Percentiles rank a stretch among this genome's conserved stretches.
phyloP scores from a whole-genome alignment of 2,888 invertebrate genomes.

The Himalopsyche tibetana region DNA sequence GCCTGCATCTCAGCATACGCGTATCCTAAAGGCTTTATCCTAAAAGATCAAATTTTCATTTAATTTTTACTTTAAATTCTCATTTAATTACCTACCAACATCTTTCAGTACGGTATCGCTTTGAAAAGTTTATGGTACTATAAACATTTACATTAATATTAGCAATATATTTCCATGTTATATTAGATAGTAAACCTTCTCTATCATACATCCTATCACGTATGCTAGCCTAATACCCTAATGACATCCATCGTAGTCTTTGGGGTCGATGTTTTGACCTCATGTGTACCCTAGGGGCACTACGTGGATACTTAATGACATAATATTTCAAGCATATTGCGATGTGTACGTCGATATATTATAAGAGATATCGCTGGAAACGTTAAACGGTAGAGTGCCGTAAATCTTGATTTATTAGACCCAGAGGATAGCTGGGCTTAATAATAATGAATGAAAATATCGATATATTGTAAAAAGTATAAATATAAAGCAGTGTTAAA shows the following conservation, averaged over 20 bases:
- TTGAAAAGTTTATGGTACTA: background rate
- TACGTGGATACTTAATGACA: constrained; percentile 26
- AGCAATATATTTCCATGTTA: background rate
- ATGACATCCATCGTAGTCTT: constrained; percentile 29
- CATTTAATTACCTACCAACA: no score
- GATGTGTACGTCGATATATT: constrained; percentile 13
- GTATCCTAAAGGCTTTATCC: no score
- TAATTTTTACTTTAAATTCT: no score
- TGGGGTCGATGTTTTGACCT: constrained; percentile 20
- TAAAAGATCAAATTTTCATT: no score
- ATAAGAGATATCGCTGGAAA: constrained; percentile 9
- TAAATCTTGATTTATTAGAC: background rate
- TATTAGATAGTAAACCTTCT: background rate
- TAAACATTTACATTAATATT: background rate
- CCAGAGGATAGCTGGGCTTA: background rate
- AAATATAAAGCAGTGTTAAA: no score
- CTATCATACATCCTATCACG: background rate
- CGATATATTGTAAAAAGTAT: background rate
- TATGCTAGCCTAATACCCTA: constrained; percentile 26
- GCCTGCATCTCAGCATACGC: no score
- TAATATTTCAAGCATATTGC: constrained; percentile 24
- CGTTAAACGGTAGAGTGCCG: background rate
- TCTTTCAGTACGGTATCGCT: no score
- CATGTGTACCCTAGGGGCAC: constrained; percentile 5
- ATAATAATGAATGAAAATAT: background rate